phyloP scores from a whole-genome alignment of 2,888 invertebrate species.

The Pyrocoelia pectoralis region DNA sequence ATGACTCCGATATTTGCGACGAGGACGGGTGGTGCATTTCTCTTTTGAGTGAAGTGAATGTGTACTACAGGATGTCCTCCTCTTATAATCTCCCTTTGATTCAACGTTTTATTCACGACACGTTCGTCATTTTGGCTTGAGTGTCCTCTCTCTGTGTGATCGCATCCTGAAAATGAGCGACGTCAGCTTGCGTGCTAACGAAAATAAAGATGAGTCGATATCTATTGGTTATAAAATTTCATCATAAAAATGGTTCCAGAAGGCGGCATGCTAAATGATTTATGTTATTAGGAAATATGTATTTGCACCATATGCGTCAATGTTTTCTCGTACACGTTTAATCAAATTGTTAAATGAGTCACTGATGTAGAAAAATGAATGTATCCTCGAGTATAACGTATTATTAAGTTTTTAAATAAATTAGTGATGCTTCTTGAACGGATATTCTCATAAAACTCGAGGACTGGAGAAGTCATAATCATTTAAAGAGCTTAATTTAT shows the following conservation, averaged over 20 bases:
- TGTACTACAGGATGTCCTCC: conserved; percentile 20
- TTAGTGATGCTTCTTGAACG: conserved; percentile 3
- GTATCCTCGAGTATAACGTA: neutral
- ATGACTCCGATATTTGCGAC: neutral
- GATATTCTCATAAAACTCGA: conserved; percentile 5
- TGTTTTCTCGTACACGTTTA: conserved; percentile 13
- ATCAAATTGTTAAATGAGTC: neutral
- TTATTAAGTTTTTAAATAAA: conserved; percentile 7
- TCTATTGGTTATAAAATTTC: conserved; percentile 31
- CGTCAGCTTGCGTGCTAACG: conserved; percentile 36
- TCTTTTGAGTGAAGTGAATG: neutral
- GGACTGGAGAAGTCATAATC: neutral
- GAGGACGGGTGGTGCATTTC: conserved; percentile 8
- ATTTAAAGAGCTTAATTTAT: neutral
- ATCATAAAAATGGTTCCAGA: conserved; percentile 24
- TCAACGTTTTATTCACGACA: conserved; percentile 34
- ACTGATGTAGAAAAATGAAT: neutral
- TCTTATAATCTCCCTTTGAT: conserved; percentile 22
- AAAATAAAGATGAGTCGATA: conserved; percentile 34
- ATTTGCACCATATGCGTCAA: conserved; percentile 14
- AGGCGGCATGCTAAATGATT: conserved; percentile 25
- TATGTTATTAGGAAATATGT: conserved; percentile 18
- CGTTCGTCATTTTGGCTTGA: conserved; percentile 33
- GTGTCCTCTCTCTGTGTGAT: conserved; percentile 25
- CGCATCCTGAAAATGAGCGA: conserved; percentile 29